Evolutionary conservation across 2,797 vertebrate species (phyloP).

Genomic region (Lemur catta): DNA sequence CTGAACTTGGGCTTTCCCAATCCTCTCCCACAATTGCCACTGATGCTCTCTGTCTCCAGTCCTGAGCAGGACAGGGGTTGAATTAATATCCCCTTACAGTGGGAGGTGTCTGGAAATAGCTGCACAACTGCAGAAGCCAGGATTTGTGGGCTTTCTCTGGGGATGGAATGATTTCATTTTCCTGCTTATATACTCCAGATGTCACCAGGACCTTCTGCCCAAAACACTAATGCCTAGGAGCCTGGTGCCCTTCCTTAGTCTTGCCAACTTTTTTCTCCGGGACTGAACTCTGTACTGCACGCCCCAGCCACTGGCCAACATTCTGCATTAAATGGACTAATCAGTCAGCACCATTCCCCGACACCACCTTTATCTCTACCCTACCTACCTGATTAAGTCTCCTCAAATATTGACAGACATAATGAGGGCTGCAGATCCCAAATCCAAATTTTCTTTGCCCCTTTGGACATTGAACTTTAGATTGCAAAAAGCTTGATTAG

Average conservation of each 20-base stretch:
- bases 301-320: not conserved
- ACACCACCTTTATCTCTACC: not conserved
- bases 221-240: not conserved
- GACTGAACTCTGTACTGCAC: not conserved
- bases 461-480: constrained; percentile 59
- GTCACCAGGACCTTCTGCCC: not conserved
- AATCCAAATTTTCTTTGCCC: constrained; percentile 47
- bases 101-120: not conserved
- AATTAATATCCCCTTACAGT: not conserved
- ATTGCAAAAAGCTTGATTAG: constrained; percentile 33
- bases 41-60: not conserved
- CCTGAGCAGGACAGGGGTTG: not conserved
- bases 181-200: not conserved
- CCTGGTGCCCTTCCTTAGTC: not conserved
- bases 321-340: not conserved
- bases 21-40: not conserved
- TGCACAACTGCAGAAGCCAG: not conserved
- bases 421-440: constrained; percentile 10
- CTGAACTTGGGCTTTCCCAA: not conserved
- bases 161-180: not conserved
- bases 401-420: constrained; percentile 67
- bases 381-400: constrained; percentile 35
- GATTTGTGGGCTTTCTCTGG: not conserved
- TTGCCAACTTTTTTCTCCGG: not conserved
- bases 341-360: not conserved